phyloP scores from a whole-genome alignment of 2,797 vertebrate species.

The Fistularia commersonii region DNA sequence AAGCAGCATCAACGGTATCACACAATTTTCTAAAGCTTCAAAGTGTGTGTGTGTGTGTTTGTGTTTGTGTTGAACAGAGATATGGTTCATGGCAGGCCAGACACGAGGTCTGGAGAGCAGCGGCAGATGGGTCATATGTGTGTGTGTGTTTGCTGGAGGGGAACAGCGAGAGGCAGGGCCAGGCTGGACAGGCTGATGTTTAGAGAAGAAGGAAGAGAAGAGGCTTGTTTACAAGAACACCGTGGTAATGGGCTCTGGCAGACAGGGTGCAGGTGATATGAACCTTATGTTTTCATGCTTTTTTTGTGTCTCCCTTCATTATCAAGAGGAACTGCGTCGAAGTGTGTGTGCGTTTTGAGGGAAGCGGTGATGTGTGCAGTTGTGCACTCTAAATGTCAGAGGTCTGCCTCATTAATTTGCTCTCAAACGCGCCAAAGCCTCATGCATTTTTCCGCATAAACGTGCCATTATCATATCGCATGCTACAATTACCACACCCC shows the following conservation, averaged over 20 bases:
- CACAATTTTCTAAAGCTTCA: constrained; percentile 11
- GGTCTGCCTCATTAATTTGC: no score
- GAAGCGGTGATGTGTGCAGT: no score
- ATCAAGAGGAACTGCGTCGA: background rate
- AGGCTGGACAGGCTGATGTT: constrained; percentile 55
- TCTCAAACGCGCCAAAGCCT: no score
- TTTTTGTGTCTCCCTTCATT: background rate
- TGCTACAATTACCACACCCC: no score
- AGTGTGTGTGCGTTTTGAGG: constrained; percentile 3
- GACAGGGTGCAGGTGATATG: constrained; percentile 41
- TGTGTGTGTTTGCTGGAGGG: constrained; percentile 24
- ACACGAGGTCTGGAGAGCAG: constrained; percentile 50
- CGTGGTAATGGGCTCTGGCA: constrained; percentile 24
- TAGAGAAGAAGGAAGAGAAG: constrained; percentile 44
- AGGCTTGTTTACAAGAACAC: constrained; percentile 49
- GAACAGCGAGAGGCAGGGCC: constrained; percentile 35
- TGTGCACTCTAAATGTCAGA: no score
- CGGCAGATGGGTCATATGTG: constrained; percentile 55
- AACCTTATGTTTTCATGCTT: constrained; percentile 31
- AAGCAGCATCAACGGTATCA: constrained; percentile 24
- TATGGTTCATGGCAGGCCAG: constrained; percentile 56
- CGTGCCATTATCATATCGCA: no score
- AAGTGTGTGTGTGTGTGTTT: constrained; percentile 12
- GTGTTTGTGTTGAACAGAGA: constrained; percentile 35
- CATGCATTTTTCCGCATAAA: no score